A percentile compares a stretch with the other conserved stretches of the same genome.
phyloP scores from a whole-genome alignment of 1,140 invertebrate genomes.

The Leptinotarsa defecta region DNA sequence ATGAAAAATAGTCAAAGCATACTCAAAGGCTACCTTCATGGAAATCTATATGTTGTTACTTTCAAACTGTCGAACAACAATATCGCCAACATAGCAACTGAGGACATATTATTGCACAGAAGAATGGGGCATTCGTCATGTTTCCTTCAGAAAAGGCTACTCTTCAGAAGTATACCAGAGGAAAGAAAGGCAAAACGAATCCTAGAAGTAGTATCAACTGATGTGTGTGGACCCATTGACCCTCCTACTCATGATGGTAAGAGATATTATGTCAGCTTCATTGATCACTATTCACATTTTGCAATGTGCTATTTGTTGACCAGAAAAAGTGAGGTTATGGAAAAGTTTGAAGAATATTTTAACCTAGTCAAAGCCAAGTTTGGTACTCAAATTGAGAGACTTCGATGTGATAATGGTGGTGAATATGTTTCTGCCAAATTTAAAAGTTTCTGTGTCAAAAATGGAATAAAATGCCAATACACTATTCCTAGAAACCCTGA shows the following conservation, averaged over 20 bases:
- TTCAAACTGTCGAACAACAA: not conserved
- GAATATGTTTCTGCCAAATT: no score
- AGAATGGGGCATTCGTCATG: not conserved
- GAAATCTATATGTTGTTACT: constrained; percentile 19
- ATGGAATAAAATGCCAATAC: no score
- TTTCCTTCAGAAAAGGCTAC: constrained; percentile 27
- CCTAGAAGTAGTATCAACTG: no score
- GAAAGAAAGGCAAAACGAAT: constrained; percentile 14
- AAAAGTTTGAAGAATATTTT: constrained; percentile 45
- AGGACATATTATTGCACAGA: constrained; percentile 19
- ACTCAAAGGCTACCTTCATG: constrained; percentile 5
- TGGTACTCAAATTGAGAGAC: constrained; percentile 45
- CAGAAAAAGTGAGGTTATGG: constrained; percentile 45
- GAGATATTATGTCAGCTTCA: constrained; percentile 54
- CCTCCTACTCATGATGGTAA: constrained; percentile 43
- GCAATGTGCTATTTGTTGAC: constrained; percentile 52
- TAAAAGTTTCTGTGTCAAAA: no score
- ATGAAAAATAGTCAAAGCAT: not conserved
- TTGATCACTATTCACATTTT: constrained; percentile 50
- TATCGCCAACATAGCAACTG: not conserved
- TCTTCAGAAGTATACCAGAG: constrained; percentile 24
- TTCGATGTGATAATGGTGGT: not conserved
- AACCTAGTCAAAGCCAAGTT: constrained; percentile 38
- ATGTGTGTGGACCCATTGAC: no score
- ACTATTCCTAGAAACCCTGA: no score